Evolutionary conservation across 2,113 vertebrate species (phyloP).

Genomic region (Cololabis saira): DNA sequence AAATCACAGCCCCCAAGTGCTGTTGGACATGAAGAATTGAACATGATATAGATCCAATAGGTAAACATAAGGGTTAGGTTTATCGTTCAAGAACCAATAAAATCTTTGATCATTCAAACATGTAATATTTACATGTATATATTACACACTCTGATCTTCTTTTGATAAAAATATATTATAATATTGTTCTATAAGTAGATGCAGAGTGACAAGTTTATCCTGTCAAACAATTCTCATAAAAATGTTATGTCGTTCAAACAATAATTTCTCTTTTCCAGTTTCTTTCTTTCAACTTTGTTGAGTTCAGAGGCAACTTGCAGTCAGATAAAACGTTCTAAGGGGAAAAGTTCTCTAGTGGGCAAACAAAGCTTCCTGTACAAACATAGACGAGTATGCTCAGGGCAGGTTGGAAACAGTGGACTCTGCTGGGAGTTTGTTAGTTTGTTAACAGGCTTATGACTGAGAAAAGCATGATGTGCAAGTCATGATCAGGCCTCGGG

Average conservation of each 20-base stretch:
- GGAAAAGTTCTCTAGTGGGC: background rate
- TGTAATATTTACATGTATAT: no score
- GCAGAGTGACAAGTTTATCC: no score
- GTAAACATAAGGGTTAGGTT: background rate
- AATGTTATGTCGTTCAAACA: no score
- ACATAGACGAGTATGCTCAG: background rate
- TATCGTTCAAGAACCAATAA: no score
- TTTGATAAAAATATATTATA: no score
- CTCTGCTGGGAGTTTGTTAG: slow-evolving; percentile 42
- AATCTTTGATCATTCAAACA: no score
- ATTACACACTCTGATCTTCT: no score
- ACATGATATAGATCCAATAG: background rate
- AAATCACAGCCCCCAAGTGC: background rate
- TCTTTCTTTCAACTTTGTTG: background rate
- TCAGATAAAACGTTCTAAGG: background rate
- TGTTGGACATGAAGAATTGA: background rate
- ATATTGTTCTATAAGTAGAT: no score
- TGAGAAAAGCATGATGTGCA: slow-evolving; percentile 17
- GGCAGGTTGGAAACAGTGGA: slow-evolving; percentile 5
- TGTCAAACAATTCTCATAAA: no score
- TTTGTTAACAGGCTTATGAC: slow-evolving; percentile 22
- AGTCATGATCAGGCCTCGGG: slow-evolving; percentile 33
- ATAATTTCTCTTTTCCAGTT: no score
- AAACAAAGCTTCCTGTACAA: slow-evolving; percentile 20
- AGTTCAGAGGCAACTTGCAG: background rate